These are phyloP conservation scores for Craseonycteris thonglongyai DNA, from an alignment of 2,113 vertebrate species.

Conservation along the genomic window DNA sequence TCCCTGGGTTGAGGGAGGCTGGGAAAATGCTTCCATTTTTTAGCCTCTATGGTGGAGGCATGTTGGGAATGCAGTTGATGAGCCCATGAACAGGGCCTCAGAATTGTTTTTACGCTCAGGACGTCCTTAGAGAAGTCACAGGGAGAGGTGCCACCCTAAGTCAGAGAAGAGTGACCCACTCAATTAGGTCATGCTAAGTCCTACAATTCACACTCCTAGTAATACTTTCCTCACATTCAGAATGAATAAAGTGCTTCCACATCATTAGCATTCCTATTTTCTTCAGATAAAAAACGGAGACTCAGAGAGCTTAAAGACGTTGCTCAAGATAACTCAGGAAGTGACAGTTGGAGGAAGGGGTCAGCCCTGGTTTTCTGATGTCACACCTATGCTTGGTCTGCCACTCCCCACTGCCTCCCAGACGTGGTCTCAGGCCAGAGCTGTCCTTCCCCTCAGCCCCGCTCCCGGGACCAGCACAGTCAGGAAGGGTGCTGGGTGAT, in stretches of 20 bases:
- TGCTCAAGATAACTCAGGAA: not conserved
- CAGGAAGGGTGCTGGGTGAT: not conserved
- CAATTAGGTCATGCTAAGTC: not conserved
- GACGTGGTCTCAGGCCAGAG: not conserved
- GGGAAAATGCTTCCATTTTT: not conserved
- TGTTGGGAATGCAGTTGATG: not conserved
- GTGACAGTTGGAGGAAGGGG: not conserved
- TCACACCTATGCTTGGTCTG: rapidly evolving
- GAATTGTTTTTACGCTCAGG: not conserved
- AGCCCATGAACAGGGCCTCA: not conserved
- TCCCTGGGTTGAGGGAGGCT: not conserved
- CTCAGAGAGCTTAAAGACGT: not conserved
- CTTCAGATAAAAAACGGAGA: not conserved
- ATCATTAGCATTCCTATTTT: not conserved
- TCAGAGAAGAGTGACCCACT: too few relatives aligned
- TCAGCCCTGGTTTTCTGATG: not conserved
- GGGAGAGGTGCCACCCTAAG: not conserved
- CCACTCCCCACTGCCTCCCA: not conserved
- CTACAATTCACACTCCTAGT: not conserved
- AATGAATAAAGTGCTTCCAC: not conserved
- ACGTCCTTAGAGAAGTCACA: not conserved
- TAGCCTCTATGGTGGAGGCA: not conserved
- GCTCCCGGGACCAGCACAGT: not conserved
- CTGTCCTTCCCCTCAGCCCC: not conserved
- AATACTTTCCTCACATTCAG: not conserved